phyloP scores from a whole-genome alignment of 2,113 vertebrate species.

The Sinocyclocheilus grahami region DNA sequence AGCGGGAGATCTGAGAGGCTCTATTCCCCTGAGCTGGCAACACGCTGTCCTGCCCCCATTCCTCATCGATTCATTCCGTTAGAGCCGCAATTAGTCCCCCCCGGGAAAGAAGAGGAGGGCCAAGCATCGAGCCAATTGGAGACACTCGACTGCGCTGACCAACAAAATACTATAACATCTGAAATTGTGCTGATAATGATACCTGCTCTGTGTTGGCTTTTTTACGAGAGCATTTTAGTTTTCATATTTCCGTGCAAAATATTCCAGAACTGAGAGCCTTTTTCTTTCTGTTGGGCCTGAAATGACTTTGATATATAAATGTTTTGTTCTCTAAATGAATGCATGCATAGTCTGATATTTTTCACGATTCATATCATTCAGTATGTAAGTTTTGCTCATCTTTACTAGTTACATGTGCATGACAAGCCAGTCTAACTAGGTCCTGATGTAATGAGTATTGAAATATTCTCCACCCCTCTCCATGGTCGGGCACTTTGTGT shows the following conservation, averaged over 20 bases:
- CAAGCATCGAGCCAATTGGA: not conserved
- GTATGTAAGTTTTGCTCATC: slow-evolving; percentile 10
- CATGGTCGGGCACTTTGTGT: slow-evolving; percentile 30
- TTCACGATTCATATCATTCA: not conserved
- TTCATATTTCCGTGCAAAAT: not conserved
- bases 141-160: not conserved
- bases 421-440: slow-evolving; percentile 32
- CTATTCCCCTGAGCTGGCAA: slow-evolving; percentile 40
- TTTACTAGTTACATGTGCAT: slow-evolving; percentile 16
- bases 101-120: slow-evolving; percentile 29
- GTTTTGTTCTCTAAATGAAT: slow-evolving; percentile 22
- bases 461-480: slow-evolving; percentile 38
- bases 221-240: not conserved
- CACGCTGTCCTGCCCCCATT: slow-evolving; percentile 53
- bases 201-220: not conserved
- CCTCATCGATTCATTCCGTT: slow-evolving; percentile 59
- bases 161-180: slow-evolving; percentile 35
- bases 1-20: slow-evolving; percentile 27
- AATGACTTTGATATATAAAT: not conserved
- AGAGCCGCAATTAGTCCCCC: slow-evolving; percentile 56
- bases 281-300: not conserved
- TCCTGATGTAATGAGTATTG: slow-evolving; percentile 48
- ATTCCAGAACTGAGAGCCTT: not conserved
- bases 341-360: not conserved
- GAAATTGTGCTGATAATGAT: slow-evolving; percentile 27